Base-by-base conservation (phyloP, 2,113 vertebrate genomes). In the Suncus etruscus region DNA sequence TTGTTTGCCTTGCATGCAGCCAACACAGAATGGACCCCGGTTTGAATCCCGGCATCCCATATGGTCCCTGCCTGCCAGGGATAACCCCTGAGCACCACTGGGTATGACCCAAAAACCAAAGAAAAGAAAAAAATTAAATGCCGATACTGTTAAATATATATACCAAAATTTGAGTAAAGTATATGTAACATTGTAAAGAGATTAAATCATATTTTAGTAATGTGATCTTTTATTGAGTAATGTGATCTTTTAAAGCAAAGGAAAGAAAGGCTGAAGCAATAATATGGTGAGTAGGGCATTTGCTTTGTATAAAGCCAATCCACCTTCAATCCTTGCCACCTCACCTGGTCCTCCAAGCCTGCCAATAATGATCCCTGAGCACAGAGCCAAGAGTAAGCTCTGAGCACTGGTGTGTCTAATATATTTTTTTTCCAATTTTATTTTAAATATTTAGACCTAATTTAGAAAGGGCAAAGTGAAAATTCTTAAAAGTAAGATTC, bases 381-480 rank as follows among this genome's bases (percentile, higher is more conserved):
- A 39, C 39, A 39, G 5, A 39, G 39, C 3, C 39, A 39, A 39
- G 39, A 39, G 39, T 39, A 39, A 39, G 3, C 39, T 39, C 39
- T 39, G 39, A 39, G 39, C 39, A 39, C 39, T 39, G 39, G 39
- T 39, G 39, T 39, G 39, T 3, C 39, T 39, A 39, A 39, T 39
- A 39, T 39, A 39, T 39, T 3, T 39, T 39, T 39, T 5, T 39
- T 90, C 48, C 50, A 48, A 39, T 88, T 80, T 87, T 7, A 58
- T 85, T 87, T 91, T 70, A 93, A 93, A 86, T 91, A 72, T 29
- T 72, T 91, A 81, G 69, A 54, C 48, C 14, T 45, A 88, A 15
- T 83, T 65, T 54, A 70, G 18, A 31, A 10, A 9, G 70, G 22
- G 32, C 70, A 70, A 63, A 68, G 73, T 47, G 50, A 79, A 91